Base-by-base conservation (phyloP, 2,113 vertebrate genomes). In the Tenebrosternarchus preto region DNA sequence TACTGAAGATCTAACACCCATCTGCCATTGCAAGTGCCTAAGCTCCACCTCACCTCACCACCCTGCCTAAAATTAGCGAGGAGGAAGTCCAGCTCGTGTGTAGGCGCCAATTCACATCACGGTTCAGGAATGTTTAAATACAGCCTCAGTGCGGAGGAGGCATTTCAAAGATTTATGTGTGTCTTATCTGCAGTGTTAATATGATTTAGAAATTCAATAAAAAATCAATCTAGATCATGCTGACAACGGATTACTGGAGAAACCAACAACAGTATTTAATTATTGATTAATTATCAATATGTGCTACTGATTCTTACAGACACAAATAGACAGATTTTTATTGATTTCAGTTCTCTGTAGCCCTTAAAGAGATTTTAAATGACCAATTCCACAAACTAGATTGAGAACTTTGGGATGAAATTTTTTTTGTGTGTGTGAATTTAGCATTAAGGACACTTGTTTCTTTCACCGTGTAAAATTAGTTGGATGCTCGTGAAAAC, bases 1-100 rank as follows among this genome's bases (percentile, higher is more conserved):
- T 66, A 73, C 59, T 78, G 73, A 69, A 69, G 78, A 74, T 78
- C 63, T 78, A 70, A 78, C 83, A 74, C 69, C 70, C 70, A 71
- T 84, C 77, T 84, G 76, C 64, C 75, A 74, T 17, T 60, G 63
- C 72, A 75, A n/a, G 50, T 73, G 70, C 81, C 70, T 4, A 64
- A 53, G 61, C 27, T 81, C 43, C n/a, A 78, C 20, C 43, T 80
- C 67, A 68, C 60, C 78, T 8, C 31, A 29, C 70, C 78, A 73
- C 78, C 68, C 78, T 20, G 39, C 25, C 70, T 68, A 75, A 80
- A 59, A 33, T 57, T 20, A 29, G 22, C 46, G 71, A 57, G 31
- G 46, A 36, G 24, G 53, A 73, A 80, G 27, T 55, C n/a, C n/a
- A 6, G 50, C 17, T 1, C 50, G 0, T 25, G 11, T 39, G 50